Conservation (phyloP, 1,140 invertebrate species). For the Drosophila eugracilis region DNA sequence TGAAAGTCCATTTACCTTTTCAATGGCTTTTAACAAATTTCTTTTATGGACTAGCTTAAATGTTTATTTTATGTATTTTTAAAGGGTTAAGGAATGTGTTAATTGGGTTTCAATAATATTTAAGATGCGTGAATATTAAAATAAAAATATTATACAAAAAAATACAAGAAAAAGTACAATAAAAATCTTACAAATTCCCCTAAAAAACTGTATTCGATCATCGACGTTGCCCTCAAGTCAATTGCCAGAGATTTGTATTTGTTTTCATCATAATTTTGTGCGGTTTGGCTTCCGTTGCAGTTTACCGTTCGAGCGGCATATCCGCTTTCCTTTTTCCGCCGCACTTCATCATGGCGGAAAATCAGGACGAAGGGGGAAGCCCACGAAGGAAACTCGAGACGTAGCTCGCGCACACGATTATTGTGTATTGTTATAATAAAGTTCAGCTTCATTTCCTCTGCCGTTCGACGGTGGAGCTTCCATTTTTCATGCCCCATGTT, state of each 20-base stretch:
- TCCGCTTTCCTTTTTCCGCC: slow-evolving; percentile 46
- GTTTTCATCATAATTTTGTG: slow-evolving; percentile 19
- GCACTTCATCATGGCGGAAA: slow-evolving; percentile 32
- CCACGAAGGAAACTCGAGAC: slow-evolving; percentile 13
- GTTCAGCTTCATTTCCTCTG: slow-evolving; percentile 75
- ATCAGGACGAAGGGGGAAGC: slow-evolving; percentile 18
- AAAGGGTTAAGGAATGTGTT: no score
- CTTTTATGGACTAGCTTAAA: no score
- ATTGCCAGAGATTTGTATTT: not conserved
- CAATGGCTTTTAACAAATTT: no score
- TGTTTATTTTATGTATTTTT: no score
- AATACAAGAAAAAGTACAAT: no score
- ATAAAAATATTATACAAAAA: no score
- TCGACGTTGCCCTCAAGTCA: not conserved
- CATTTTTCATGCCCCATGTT: slow-evolving; percentile 15
- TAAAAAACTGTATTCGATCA: not conserved
- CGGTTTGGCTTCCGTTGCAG: slow-evolving; percentile 33
- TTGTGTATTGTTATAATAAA: slow-evolving; percentile 78
- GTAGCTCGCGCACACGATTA: slow-evolving; percentile 52
- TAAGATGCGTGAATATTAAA: no score
- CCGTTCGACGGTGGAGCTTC: slow-evolving; percentile 20
- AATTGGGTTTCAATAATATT: no score
- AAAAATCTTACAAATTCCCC: no score
- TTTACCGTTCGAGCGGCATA: slow-evolving; percentile 40
- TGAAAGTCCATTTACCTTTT: not conserved